phyloP scores from a whole-genome alignment of 2,888 invertebrate genomes.

The Deilephila elpenor region DNA sequence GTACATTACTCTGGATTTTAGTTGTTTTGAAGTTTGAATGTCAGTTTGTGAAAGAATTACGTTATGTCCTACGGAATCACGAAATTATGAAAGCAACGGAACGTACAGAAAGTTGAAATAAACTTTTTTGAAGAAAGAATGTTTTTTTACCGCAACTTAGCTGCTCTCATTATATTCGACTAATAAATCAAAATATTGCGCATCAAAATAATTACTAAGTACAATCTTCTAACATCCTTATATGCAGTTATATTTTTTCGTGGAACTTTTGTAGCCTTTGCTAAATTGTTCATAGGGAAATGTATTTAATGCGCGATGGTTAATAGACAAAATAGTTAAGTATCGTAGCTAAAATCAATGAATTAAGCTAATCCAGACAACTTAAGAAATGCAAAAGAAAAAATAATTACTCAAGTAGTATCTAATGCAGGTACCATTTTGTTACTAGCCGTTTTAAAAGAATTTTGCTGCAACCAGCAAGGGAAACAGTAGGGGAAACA shows the following conservation, averaged over 20 bases:
- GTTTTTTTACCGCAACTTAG: no score
- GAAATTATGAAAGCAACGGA: no score
- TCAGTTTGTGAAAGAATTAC: not conserved
- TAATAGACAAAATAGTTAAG: not conserved
- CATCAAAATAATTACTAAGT: no score
- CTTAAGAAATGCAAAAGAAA: not conserved
- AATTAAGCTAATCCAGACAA: not conserved
- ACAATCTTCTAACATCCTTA: no score
- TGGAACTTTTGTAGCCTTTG: no score
- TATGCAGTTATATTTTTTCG: no score
- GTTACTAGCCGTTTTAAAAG: not conserved
- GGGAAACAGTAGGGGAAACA: not conserved
- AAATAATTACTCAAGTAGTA: not conserved
- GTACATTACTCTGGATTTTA: constrained; percentile 2
- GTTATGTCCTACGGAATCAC: no score
- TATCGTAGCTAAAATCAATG: not conserved
- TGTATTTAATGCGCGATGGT: not conserved
- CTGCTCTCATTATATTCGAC: no score
- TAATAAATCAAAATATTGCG: no score
- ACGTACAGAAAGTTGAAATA: no score
- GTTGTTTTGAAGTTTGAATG: constrained; percentile 10
- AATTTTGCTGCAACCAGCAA: not conserved
- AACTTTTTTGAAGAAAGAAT: no score
- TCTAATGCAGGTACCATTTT: not conserved
- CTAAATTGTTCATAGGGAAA: not conserved